Conservation (phyloP, 1,140 invertebrate species). For the Aphis gossypii region DNA sequence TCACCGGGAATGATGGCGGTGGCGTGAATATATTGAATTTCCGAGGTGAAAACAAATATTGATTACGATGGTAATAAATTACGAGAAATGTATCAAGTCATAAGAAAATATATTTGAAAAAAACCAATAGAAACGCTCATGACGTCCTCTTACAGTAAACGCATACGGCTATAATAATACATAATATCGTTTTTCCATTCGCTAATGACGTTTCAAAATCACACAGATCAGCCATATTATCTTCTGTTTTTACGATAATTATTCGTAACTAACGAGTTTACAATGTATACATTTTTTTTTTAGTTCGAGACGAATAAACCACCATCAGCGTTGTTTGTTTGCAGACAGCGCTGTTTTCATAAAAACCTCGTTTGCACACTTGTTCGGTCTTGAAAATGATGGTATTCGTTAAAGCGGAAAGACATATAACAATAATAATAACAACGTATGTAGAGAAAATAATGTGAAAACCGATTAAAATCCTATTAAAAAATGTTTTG, state of each 20-base stretch:
- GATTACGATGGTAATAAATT: background rate
- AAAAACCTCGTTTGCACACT: background rate
- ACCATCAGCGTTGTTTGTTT: background rate
- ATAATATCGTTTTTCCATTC: background rate
- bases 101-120: background rate
- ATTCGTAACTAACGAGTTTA: background rate
- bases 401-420: background rate
- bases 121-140: background rate
- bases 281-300: background rate
- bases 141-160: no score
- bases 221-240: background rate
- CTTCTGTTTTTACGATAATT: background rate
- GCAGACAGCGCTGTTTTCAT: background rate
- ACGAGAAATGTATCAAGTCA: background rate
- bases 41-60: background rate
- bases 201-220: slow-evolving; percentile 5
- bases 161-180: background rate
- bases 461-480: background rate
- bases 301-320: background rate
- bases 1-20: background rate
- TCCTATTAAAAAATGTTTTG: background rate
- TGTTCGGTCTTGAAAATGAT: background rate
- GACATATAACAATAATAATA: background rate
- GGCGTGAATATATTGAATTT: slow-evolving; percentile 9
- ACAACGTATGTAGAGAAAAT: background rate